A percentile compares a stretch with the other conserved stretches of the same genome.
Conservation (phyloP, 2,113 vertebrate genomes). For the Chascanopsetta lugubris region DNA sequence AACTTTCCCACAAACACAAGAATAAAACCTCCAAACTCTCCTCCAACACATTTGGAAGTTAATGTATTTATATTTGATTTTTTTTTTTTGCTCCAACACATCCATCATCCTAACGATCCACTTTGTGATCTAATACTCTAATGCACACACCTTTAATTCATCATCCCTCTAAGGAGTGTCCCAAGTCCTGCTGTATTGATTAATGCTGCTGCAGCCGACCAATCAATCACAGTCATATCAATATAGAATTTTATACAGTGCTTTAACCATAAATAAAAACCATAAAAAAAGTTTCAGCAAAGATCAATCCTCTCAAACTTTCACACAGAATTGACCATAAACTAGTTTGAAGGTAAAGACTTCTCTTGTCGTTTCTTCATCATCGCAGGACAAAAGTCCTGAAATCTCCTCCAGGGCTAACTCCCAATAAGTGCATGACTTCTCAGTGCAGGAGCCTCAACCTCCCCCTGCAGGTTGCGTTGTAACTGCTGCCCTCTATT, state of each 20-base stretch:
- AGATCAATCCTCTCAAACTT: too few species aligned
- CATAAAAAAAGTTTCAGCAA: not conserved
- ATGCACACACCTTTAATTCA: constrained; percentile 1
- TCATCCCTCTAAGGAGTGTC: constrained; percentile 13
- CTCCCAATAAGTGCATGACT: not conserved
- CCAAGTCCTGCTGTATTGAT: constrained; percentile 1
- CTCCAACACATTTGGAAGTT: constrained; percentile 8
- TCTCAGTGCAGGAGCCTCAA: not conserved
- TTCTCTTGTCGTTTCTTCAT: not conserved
- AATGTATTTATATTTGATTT: constrained; percentile 16
- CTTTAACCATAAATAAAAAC: not conserved
- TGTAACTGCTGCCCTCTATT: constrained; percentile 72
- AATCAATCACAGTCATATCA: not conserved
- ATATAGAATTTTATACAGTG: not conserved
- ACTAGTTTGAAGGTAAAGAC: too few species aligned
- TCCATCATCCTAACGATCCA: constrained; percentile 50
- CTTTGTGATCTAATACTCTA: constrained; percentile 31
- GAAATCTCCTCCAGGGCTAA: not conserved
- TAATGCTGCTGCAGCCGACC: constrained; percentile 2
- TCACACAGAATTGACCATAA: too few species aligned
- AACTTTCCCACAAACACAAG: constrained; percentile 52
- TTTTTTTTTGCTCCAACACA: constrained; percentile 10
- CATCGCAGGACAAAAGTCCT: constrained; percentile 1
- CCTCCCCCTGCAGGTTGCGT: constrained; percentile 26
- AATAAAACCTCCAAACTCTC: constrained; percentile 7